Percentiles rank a stretch among this genome's conserved stretches.
Conservation (phyloP, 2,113 vertebrate species). For the Vulpes vulpes region DNA sequence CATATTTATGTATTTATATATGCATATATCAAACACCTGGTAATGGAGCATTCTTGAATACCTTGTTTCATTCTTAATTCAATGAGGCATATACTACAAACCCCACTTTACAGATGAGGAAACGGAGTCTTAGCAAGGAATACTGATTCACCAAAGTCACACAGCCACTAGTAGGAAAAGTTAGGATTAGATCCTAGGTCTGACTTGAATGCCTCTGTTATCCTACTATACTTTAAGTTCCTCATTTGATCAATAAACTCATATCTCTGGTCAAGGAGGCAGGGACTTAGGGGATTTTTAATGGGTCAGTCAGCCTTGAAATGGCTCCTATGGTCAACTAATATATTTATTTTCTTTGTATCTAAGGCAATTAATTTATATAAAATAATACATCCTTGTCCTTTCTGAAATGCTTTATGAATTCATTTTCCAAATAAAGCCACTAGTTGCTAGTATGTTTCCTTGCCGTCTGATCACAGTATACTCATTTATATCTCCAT, state of each 20-base stretch:
- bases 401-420: background rate
- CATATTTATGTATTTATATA: background rate
- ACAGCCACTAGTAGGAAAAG: background rate
- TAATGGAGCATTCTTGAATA: background rate
- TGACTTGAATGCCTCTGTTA: conserved; percentile 16
- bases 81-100: background rate
- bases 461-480: background rate
- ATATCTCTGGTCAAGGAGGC: background rate
- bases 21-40: background rate
- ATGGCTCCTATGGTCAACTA: background rate
- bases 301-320: background rate
- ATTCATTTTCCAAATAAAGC: conserved; percentile 38
- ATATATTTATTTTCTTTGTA: conserved; percentile 22
- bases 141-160: background rate
- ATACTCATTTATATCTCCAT: background rate
- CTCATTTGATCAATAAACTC: conserved; percentile 17
- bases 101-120: background rate
- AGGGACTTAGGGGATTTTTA: background rate
- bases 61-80: conserved; percentile 40
- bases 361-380: conserved; percentile 41
- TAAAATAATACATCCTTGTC: background rate
- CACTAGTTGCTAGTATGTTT: background rate
- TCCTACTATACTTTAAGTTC: background rate
- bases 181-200: background rate
- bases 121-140: background rate